Base-by-base conservation (phyloP, 2,888 invertebrate species). In the Caenorhabditis becei region DNA sequence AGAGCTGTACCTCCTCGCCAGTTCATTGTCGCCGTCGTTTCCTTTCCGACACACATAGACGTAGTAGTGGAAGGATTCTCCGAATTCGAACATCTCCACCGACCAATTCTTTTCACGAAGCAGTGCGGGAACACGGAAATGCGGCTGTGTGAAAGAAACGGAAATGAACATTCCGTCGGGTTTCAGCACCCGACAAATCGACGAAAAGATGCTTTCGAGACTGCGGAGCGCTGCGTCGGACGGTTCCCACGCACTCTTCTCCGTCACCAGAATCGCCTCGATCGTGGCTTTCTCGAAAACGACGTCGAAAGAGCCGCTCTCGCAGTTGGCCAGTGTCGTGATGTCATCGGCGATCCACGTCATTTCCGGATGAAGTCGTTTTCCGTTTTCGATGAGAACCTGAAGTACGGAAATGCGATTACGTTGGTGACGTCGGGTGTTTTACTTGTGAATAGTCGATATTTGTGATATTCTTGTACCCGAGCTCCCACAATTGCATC, bases 281-380 rank as follows among this genome's bases (percentile, higher is more conserved):
- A 93, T 85, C 18, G 92, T 92, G 4, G 92, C 92, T 86, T 93
- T 93, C 82, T 93, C 93, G 49, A 93, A 81, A 28, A 93, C 91
- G 26, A 92, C 91, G 86, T 93, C 92, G 88, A 92, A 92, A 2
- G 67, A 70, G 14, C 49, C 20, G n/a, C 61, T 35, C 4, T 35
- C 61, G 26, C 91, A 90, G 26, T 86, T 83, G 32, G 44, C 24
- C 53, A 93, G 80, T 16, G 91, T 80, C 32, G 87, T 87, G 81
- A 92, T 92, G 82, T 93, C 92, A 91, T 92, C 92, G 18, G 91
- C 91, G 14, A 90, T 74, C 93, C 93, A 93, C 61, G 87, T 81
- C 92, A 92, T 92, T 65, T 89, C 87, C 3, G 89, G 84, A 72
- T 90, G 84, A 8, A 84, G 75, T 23, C 65, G 35, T 66, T 65